Percentiles rank a stretch among this genome's conserved stretches.
phyloP scores from a whole-genome alignment of 2,888 invertebrate genomes.

The Habroteleia sp. region DNA sequence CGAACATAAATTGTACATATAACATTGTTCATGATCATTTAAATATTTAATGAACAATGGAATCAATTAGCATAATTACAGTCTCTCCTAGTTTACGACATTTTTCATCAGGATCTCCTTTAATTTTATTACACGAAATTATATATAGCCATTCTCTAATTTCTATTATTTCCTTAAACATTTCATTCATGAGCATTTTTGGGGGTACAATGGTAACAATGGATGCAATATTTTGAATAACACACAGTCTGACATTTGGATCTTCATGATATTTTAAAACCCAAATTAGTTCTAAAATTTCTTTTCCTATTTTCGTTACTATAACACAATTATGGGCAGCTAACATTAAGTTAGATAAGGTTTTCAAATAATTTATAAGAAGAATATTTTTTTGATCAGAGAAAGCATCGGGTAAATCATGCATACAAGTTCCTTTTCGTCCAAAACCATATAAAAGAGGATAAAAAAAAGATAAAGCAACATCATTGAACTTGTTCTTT shows the following conservation, averaged over 20 bases:
- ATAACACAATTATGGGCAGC: constrained; percentile 87
- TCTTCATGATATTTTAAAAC: constrained; percentile 86
- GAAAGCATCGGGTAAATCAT: constrained; percentile 82
- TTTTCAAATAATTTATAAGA: constrained; percentile 86
- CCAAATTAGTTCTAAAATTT: constrained; percentile 86
- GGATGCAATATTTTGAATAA: constrained; percentile 86
- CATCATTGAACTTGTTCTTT: constrained; percentile 87
- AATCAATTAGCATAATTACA: constrained; percentile 83
- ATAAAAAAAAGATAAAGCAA: constrained; percentile 92
- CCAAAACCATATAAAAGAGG: constrained; percentile 88
- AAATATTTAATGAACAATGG: constrained; percentile 62
- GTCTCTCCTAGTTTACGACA: constrained; percentile 85
- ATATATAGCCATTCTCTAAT: constrained; percentile 86
- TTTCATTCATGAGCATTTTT: constrained; percentile 83
- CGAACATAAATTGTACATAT: no score
- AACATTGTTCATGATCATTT: background rate
- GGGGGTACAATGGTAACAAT: constrained; percentile 85
- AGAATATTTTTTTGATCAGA: constrained; percentile 85
- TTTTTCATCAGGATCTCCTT: constrained; percentile 85
- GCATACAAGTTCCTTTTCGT: constrained; percentile 83
- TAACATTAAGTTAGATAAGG: constrained; percentile 85
- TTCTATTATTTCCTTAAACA: constrained; percentile 85
- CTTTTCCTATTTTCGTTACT: constrained; percentile 85
- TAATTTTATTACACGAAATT: constrained; percentile 83
- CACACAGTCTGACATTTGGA: constrained; percentile 85